Conservation (phyloP, 2,797 vertebrate species). For the Balearica regulorum region DNA sequence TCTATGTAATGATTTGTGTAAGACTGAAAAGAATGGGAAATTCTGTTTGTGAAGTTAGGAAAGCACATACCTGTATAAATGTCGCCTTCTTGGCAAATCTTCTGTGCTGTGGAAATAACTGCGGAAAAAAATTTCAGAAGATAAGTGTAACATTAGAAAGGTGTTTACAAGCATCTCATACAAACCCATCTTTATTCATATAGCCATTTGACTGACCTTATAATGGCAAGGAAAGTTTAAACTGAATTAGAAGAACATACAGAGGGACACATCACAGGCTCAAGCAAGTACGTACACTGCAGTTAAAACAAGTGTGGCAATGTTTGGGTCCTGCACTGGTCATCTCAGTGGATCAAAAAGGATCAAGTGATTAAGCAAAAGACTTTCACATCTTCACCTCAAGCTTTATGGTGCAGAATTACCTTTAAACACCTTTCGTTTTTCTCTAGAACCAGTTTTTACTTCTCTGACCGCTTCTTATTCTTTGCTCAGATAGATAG, state of each 20-base stretch:
- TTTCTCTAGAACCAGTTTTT: background rate
- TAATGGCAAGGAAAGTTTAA: background rate
- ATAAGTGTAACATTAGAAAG: background rate
- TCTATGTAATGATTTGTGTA: accelerated
- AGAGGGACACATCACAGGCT: background rate
- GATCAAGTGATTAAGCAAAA: background rate
- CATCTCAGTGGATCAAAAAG: background rate
- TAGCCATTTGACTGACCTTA: background rate
- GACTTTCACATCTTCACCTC: background rate
- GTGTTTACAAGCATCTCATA: background rate
- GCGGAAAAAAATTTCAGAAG: background rate
- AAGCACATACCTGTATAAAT: slow-evolving; percentile 88
- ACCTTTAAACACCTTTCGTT: background rate
- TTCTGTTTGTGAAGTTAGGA: background rate
- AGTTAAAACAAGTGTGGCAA: background rate
- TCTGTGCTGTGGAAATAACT: slow-evolving; percentile 98
- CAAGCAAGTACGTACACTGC: accelerated
- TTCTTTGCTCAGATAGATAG: background rate
- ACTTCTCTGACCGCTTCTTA: background rate
- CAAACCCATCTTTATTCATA: background rate
- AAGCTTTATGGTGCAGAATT: background rate
- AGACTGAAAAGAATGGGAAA: background rate
- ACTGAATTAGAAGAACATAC: background rate
- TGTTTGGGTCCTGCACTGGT: background rate
- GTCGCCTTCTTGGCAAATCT: slow-evolving; percentile 86